Evolutionary conservation across 2,888 invertebrate genomes (phyloP).

Genomic region (Erpobdella octoculata): DNA sequence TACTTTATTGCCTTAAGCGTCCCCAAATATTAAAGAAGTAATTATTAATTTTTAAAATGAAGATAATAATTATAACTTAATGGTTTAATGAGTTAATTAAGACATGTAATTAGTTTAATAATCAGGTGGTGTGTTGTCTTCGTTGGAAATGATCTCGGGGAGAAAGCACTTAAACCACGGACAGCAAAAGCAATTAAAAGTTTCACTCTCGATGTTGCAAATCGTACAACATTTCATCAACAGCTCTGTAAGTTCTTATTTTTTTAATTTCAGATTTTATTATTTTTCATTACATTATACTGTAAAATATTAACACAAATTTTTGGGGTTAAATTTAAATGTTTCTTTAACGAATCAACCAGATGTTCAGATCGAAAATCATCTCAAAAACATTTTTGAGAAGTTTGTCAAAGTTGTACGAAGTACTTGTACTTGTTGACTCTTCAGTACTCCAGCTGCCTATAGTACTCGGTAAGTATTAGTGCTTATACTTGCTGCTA

Average conservation of each 20-base stretch:
- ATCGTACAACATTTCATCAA: constrained; percentile 46
- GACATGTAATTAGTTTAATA: no score
- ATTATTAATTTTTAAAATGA: neutral
- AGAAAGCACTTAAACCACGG: constrained; percentile 50
- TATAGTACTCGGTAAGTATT: constrained; percentile 48
- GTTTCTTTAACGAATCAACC: no score
- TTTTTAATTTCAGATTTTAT: neutral
- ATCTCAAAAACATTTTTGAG: constrained; percentile 46
- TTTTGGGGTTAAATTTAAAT: no score
- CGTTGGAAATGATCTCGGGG: constrained; percentile 47
- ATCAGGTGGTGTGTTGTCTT: constrained; percentile 45
- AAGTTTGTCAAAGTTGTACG: constrained; percentile 43
- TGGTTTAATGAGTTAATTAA: no score
- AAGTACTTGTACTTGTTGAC: constrained; percentile 47
- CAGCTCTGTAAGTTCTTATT: constrained; percentile 42
- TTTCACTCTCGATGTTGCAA: constrained; percentile 45
- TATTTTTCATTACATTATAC: constrained; percentile 1
- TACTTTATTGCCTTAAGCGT: no score
- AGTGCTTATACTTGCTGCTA: neutral
- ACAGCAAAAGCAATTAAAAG: constrained; percentile 48
- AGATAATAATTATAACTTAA: no score
- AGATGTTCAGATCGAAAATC: constrained; percentile 44
- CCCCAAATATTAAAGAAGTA: no score
- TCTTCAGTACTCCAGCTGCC: constrained; percentile 48
- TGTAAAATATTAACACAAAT: no score